Evolutionary conservation across 2,888 invertebrate species (phyloP).

Genomic region (Eupithecia centaureata): DNA sequence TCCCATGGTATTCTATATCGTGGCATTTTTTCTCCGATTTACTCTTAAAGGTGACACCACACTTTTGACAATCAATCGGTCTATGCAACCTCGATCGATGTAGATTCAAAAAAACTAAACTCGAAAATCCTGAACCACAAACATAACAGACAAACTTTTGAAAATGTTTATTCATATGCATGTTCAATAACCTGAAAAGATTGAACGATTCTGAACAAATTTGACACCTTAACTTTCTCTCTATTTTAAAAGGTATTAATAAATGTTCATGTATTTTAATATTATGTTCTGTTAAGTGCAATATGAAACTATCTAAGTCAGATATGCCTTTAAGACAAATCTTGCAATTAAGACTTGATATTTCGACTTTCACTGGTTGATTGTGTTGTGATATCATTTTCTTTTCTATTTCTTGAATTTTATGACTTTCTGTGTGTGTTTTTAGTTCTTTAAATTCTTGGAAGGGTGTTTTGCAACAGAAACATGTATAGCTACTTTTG

Average conservation of each 20-base stretch:
- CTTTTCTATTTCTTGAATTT: constrained; percentile 61
- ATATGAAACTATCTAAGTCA: constrained; percentile 50
- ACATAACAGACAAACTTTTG: constrained; percentile 73
- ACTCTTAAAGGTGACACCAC: constrained; percentile 55
- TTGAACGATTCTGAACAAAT: constrained; percentile 62
- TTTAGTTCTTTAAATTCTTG: constrained; percentile 58
- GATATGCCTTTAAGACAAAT: constrained; percentile 54
- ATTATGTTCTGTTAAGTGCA: constrained; percentile 59
- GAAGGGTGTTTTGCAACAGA: constrained; percentile 71
- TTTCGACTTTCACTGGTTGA: constrained; percentile 69
- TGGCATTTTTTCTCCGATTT: constrained; percentile 49
- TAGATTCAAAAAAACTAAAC: constrained; percentile 67
- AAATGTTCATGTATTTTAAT: constrained; percentile 61
- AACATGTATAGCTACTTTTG: constrained; percentile 70
- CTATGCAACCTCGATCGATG: constrained; percentile 66
- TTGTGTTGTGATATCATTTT: constrained; percentile 71
- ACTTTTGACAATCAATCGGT: constrained; percentile 56
- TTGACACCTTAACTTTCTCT: constrained; percentile 61
- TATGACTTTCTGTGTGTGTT: constrained; percentile 61
- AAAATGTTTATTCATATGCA: constrained; percentile 74
- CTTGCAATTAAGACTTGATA: constrained; percentile 64
- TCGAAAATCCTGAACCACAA: constrained; percentile 72
- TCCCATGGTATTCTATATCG: constrained; percentile 43
- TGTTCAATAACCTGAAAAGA: constrained; percentile 65
- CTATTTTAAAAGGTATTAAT: constrained; percentile 69